Evolutionary conservation across 2,113 vertebrate species (phyloP).

Genomic region (Ceyx cyanopectus): DNA sequence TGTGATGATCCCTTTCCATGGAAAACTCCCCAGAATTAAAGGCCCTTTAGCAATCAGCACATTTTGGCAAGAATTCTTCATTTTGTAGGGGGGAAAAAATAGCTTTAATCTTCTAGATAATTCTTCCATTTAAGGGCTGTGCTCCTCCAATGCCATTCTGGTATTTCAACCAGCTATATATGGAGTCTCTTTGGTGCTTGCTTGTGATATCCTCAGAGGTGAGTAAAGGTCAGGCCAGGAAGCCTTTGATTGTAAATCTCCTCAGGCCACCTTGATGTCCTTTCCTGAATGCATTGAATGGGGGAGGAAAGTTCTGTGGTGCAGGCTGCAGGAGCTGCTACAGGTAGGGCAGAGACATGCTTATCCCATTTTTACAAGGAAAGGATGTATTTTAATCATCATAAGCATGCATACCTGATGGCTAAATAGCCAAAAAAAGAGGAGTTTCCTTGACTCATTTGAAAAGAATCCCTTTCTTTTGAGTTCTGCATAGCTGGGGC

Average conservation of each 20-base stretch:
- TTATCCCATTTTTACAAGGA: background rate
- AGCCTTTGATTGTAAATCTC: constrained; percentile 55
- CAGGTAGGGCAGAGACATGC: background rate
- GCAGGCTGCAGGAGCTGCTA: background rate
- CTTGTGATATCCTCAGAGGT: background rate
- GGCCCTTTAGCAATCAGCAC: background rate
- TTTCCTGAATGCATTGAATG: constrained; percentile 24
- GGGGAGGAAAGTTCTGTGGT: constrained; percentile 1
- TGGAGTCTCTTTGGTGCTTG: constrained; percentile 25
- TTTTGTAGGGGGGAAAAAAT: background rate
- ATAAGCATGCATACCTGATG: background rate
- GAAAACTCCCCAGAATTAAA: constrained; percentile 24
- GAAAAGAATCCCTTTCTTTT: background rate
- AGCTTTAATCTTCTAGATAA: background rate
- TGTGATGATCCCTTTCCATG: background rate
- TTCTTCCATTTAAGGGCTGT: constrained; percentile 17
- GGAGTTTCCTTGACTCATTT: background rate
- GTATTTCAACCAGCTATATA: constrained; percentile 40
- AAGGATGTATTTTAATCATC: background rate
- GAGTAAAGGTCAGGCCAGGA: constrained; percentile 45
- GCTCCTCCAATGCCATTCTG: background rate
- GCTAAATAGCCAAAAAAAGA: background rate
- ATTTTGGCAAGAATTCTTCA: background rate
- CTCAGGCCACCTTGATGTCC: constrained; percentile 29
- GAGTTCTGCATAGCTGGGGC: rapidly evolving